Percentiles rank a stretch among this genome's conserved stretches.
Conservation (phyloP, 2,113 vertebrate genomes). For the Zapornia atra region DNA sequence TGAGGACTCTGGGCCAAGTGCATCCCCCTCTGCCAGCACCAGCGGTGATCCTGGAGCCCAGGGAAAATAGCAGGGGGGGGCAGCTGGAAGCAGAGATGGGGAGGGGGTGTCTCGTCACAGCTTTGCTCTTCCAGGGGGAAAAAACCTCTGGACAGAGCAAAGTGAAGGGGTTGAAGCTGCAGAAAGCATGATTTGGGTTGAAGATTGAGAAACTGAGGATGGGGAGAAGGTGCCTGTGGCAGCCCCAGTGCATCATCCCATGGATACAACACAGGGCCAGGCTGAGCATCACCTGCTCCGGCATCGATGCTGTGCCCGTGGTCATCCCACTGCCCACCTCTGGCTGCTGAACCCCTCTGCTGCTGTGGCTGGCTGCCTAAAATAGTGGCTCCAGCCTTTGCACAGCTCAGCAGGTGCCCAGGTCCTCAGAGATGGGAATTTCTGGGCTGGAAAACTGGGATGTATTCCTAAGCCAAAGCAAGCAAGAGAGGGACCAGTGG, state of each 20-base stretch:
- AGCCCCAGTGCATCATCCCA: not conserved
- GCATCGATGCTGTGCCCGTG: rapidly evolving
- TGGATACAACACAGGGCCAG: rapidly evolving
- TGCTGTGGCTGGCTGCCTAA: not conserved
- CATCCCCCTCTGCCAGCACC: rapidly evolving
- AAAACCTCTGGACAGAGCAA: not conserved
- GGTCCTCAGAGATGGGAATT: rapidly evolving
- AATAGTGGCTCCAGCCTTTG: not conserved
- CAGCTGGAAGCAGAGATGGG: not conserved
- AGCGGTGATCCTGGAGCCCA: not conserved
- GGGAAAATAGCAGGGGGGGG: not conserved
- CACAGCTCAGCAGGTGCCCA: rapidly evolving
- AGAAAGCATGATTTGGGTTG: not conserved
- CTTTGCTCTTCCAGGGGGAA: not conserved
- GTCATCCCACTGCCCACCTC: not conserved
- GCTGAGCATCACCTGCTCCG: rapidly evolving
- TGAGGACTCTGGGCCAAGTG: not conserved
- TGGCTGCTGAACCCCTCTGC: rapidly evolving
- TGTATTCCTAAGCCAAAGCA: not conserved
- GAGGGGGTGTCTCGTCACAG: not conserved
- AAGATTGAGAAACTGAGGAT: not conserved
- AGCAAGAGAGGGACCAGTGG: not conserved
- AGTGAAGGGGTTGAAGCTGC: not conserved
- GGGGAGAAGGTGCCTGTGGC: not conserved
- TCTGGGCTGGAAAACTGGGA: not conserved